These are phyloP conservation scores for Eilema caniola DNA, from an alignment of 2,888 invertebrate species.

Conservation along the genomic window DNA sequence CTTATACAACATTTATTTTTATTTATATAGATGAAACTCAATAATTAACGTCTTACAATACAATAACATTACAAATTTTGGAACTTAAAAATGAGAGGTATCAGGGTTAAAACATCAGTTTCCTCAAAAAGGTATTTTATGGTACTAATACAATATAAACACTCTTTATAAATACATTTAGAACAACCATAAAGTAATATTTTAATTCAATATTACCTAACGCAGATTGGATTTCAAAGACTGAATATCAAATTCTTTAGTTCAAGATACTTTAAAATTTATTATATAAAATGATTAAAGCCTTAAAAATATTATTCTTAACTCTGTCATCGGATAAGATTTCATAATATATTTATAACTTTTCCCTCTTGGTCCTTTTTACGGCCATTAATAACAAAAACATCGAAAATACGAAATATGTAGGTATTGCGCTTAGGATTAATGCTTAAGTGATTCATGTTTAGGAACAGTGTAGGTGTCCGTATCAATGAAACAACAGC, in stretches of 20 bases:
- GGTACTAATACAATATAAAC: not conserved
- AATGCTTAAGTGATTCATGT: slow-evolving; percentile 57
- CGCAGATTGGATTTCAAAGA: not conserved
- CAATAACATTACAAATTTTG: no score
- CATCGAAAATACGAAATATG: slow-evolving; percentile 11
- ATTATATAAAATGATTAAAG: slow-evolving; percentile 6
- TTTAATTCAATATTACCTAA: not conserved
- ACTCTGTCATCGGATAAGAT: slow-evolving; percentile 45
- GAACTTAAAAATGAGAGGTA: no score
- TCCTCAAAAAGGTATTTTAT: not conserved
- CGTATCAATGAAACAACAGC: slow-evolving; percentile 41
- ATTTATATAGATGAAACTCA: no score
- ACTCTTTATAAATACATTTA: not conserved
- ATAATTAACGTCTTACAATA: no score
- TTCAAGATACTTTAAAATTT: not conserved
- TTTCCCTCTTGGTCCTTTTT: slow-evolving; percentile 28
- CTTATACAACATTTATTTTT: no score
- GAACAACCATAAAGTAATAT: not conserved
- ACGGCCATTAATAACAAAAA: slow-evolving; percentile 35
- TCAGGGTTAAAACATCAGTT: not conserved
- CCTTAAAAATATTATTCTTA: slow-evolving; percentile 25
- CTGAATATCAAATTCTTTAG: not conserved
- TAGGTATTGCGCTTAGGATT: slow-evolving; percentile 39
- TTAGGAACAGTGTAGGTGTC: slow-evolving; percentile 53
- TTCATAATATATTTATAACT: slow-evolving; percentile 28